Percentiles rank a stretch among this genome's conserved stretches.
Evolutionary conservation across 1,140 invertebrate species (phyloP).

Genomic region (Drosophila triauraria): DNA sequence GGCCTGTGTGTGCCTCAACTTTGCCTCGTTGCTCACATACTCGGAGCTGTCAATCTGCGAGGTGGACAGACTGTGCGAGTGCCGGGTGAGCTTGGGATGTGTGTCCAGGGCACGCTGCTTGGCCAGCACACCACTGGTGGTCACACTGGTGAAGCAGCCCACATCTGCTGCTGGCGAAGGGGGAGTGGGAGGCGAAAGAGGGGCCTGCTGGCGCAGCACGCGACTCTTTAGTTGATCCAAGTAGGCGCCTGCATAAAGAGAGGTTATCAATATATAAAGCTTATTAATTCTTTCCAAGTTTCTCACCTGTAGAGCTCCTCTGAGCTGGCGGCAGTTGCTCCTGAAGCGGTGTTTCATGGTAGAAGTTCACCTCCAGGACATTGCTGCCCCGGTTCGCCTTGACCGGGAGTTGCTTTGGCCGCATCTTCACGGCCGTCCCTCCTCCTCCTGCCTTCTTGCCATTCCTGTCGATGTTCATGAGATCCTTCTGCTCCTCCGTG

Average conservation of each 20-base stretch:
- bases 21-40: constrained; percentile 85
- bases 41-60: constrained; percentile 87
- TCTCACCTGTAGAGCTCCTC: constrained; percentile 33
- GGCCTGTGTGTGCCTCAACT: constrained; percentile 65
- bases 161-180: constrained; percentile 81
- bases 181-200: constrained; percentile 57
- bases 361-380: constrained; percentile 87
- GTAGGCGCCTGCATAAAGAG: constrained; percentile 84
- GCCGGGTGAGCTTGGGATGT: constrained; percentile 76
- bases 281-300: accelerated
- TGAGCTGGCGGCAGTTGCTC: constrained; percentile 63
- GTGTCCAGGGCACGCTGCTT: constrained; percentile 83
- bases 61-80: constrained; percentile 87
- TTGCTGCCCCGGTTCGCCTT: constrained; percentile 85
- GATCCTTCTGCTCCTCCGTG: constrained; percentile 93
- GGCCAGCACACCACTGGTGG: constrained; percentile 87
- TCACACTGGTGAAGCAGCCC: constrained; percentile 87
- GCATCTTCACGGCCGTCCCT: constrained; percentile 47
- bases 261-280: neutral
- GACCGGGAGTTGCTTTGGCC: constrained; percentile 67
- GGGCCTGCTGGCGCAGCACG: constrained; percentile 84
- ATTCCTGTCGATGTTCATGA: constrained; percentile 91
- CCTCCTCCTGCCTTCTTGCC: constrained; percentile 30
- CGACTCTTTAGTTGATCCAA: constrained; percentile 87
- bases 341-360: constrained; percentile 85